phyloP scores from a whole-genome alignment of 30 jellyfish, hydroid and myxozoan species.

The Phacellophora camtschatica region DNA sequence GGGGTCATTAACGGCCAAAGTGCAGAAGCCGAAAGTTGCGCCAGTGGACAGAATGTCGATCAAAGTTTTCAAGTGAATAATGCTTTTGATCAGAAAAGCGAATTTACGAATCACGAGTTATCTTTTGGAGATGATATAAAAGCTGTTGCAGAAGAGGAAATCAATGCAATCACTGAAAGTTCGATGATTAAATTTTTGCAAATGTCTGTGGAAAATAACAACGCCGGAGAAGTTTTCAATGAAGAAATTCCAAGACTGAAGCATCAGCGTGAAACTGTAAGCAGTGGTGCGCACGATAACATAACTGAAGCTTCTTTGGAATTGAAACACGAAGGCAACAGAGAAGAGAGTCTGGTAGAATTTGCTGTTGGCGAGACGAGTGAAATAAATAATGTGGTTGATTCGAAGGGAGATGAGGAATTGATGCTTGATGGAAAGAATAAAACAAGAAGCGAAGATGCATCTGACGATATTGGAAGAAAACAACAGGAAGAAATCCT shows the following conservation, averaged over 20 bases:
- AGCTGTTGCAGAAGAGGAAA: background rate
- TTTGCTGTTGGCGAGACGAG: background rate
- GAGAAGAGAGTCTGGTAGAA: background rate
- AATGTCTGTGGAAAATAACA: background rate
- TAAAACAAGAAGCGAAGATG: background rate
- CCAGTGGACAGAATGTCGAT: background rate
- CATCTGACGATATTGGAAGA: background rate
- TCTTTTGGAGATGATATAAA: background rate
- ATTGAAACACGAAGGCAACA: background rate
- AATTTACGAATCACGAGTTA: too few species aligned
- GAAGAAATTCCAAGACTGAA: background rate
- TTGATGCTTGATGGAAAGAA: background rate
- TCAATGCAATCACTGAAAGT: background rate
- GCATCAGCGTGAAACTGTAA: background rate
- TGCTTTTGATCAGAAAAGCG: background rate
- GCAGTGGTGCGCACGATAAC: too few species aligned
- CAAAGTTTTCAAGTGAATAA: background rate
- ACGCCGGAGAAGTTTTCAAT: background rate
- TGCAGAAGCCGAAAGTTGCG: background rate
- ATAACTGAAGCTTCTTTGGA: background rate
- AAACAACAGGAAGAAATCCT: conserved; percentile 25
- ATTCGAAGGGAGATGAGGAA: background rate
- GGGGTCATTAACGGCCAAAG: background rate
- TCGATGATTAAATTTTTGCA: too few species aligned
- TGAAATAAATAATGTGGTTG: background rate